These are phyloP conservation scores for Aramus guarauna DNA, from an alignment of 2,113 vertebrate species.

Conservation along the genomic window DNA sequence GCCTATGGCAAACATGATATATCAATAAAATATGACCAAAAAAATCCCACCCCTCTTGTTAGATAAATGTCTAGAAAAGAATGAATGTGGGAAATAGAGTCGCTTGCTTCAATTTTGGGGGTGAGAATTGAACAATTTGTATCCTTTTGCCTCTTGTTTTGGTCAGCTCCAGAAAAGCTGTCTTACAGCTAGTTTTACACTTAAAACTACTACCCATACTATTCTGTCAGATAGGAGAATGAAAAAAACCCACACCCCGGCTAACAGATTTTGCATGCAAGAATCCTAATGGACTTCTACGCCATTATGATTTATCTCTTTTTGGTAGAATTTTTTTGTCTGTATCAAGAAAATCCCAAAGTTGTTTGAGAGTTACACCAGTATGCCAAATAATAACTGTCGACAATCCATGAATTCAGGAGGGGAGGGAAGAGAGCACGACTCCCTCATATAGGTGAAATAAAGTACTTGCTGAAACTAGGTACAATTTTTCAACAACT, in stretches of 20 bases:
- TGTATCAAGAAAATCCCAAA: background rate
- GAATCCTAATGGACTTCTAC: background rate
- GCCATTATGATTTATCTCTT: too few species aligned
- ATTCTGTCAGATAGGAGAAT: background rate
- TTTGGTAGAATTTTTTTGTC: background rate
- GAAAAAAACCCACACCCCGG: background rate
- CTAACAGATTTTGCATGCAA: background rate
- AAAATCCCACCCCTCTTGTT: background rate
- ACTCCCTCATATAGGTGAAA: background rate
- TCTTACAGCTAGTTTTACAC: background rate
- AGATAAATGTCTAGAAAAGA: background rate
- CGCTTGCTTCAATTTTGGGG: background rate
- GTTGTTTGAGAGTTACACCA: background rate
- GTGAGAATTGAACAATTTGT: background rate
- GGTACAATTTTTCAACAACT: background rate
- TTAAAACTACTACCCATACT: background rate
- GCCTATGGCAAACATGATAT: background rate
- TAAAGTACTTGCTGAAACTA: background rate
- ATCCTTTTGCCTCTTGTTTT: background rate
- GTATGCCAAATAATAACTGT: background rate
- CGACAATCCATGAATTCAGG: too few species aligned
- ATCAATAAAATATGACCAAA: background rate
- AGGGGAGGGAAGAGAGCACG: too few species aligned
- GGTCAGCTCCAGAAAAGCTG: background rate
- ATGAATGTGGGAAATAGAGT: background rate